A percentile compares a stretch with the other conserved stretches of the same genome.
phyloP scores from a whole-genome alignment of 2,888 invertebrate genomes.

The Pteria penguin region DNA sequence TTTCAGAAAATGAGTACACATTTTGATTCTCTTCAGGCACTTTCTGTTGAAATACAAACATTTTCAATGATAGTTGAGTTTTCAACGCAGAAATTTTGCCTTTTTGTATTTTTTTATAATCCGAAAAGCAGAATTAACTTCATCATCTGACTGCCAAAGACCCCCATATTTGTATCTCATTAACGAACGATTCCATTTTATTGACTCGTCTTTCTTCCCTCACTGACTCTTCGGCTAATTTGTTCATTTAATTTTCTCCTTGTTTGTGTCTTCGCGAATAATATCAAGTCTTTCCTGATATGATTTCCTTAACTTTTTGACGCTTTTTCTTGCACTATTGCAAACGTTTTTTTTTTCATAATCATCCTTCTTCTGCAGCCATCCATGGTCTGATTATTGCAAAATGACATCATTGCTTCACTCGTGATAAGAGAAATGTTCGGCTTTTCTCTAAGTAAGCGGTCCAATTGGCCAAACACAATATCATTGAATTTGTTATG shows the following conservation, averaged over 20 bases:
- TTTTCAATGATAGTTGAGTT: slow-evolving; percentile 31
- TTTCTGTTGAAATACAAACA: slow-evolving; percentile 34
- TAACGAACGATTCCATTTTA: slow-evolving; percentile 29
- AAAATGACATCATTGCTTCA: slow-evolving; percentile 34
- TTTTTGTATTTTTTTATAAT: slow-evolving; percentile 29
- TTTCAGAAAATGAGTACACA: slow-evolving; percentile 15
- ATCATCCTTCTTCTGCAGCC: slow-evolving; percentile 30
- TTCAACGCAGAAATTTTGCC: slow-evolving; percentile 35
- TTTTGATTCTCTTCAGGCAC: slow-evolving; percentile 10
- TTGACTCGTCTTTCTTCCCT: slow-evolving; percentile 28
- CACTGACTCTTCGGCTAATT: slow-evolving; percentile 12
- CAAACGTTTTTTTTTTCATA: slow-evolving; percentile 22
- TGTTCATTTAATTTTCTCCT: slow-evolving; percentile 22
- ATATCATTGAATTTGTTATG: slow-evolving; percentile 36
- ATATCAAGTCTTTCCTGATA: slow-evolving; percentile 40
- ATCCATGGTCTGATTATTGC: slow-evolving; percentile 43
- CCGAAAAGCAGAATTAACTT: slow-evolving; percentile 21
- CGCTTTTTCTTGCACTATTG: slow-evolving; percentile 31
- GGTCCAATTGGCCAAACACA: slow-evolving; percentile 40
- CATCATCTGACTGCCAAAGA: slow-evolving; percentile 51
- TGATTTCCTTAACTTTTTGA: slow-evolving; percentile 7
- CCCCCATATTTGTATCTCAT: slow-evolving; percentile 37
- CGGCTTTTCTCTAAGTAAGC: slow-evolving; percentile 38
- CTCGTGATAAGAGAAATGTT: slow-evolving; percentile 26
- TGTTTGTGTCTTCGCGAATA: slow-evolving; percentile 38